Conservation (phyloP, 2,797 vertebrate genomes). For the Poeciliopsis turneri region DNA sequence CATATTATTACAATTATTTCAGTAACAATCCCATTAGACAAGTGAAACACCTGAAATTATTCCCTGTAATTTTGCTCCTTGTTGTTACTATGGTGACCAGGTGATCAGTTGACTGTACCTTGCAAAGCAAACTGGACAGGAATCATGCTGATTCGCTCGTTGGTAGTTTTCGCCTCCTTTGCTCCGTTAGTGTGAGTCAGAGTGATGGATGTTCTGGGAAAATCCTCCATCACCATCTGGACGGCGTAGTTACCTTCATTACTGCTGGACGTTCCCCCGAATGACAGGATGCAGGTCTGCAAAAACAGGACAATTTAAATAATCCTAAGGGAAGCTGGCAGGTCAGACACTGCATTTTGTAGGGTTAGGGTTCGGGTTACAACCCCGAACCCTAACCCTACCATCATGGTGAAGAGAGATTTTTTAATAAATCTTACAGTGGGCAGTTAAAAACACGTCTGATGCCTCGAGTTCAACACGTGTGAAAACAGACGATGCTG, state of each 20-base stretch:
- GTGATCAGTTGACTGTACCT: background rate
- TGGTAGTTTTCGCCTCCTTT: accelerated
- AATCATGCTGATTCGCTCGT: constrained; percentile 30
- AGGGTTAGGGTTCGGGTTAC: too few species aligned
- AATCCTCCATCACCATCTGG: constrained; percentile 58
- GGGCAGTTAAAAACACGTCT: too few species aligned
- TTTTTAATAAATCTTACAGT: background rate
- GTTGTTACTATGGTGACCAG: background rate
- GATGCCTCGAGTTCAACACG: too few species aligned
- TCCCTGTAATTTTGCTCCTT: background rate
- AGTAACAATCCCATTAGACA: background rate
- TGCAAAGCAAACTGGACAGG: constrained; percentile 49
- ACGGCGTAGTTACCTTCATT: background rate
- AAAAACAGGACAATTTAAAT: background rate
- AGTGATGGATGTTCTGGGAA: constrained; percentile 31
- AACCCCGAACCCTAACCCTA: too few species aligned
- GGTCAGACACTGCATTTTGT: background rate
- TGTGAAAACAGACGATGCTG: too few species aligned
- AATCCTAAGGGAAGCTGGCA: background rate
- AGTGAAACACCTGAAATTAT: background rate
- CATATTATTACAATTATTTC: too few species aligned
- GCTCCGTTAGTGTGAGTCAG: constrained; percentile 21
- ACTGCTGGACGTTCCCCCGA: background rate
- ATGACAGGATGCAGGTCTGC: constrained; percentile 41
- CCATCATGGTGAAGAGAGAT: too few species aligned